A percentile compares a stretch with the other conserved stretches of the same genome.
These are phyloP conservation scores for Stegodyphus dumicola DNA, from an alignment of 1,140 invertebrate species.

Conservation along the genomic window DNA sequence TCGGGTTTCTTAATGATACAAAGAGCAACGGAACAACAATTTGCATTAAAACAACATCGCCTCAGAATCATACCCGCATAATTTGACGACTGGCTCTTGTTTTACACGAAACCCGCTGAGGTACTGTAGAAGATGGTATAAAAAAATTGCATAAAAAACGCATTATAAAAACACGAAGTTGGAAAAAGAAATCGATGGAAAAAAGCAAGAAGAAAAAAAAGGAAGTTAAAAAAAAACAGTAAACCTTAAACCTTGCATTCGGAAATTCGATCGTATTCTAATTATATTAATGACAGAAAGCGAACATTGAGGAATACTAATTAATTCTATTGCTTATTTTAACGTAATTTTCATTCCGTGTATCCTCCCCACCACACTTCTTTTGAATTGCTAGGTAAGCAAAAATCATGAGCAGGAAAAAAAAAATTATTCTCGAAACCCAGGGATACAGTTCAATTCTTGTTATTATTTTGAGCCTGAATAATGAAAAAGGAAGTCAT, in stretches of 20 bases:
- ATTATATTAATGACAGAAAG: constrained; percentile 57
- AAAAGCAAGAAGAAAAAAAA: neutral
- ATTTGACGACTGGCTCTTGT: constrained; percentile 29
- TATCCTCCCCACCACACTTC: neutral
- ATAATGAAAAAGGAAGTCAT: constrained; percentile 32
- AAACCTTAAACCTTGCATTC: constrained; percentile 12
- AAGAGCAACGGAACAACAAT: constrained; percentile 37
- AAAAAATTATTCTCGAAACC: neutral
- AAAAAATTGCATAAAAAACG: constrained; percentile 38
- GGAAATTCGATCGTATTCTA: constrained; percentile 52
- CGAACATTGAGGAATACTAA: constrained; percentile 43
- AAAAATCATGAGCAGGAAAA: constrained; percentile 4
- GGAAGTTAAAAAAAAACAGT: constrained; percentile 12
- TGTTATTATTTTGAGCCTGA: neutral
- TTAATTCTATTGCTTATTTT: constrained; percentile 47
- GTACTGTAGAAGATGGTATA: neutral
- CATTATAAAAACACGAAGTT: constrained; percentile 37
- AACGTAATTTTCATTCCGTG: constrained; percentile 23
- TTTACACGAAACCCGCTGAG: constrained; percentile 31
- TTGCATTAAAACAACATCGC: constrained; percentile 57
- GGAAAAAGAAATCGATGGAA: constrained; percentile 7
- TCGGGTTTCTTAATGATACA: constrained; percentile 50
- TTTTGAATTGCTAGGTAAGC: constrained; percentile 23
- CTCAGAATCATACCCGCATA: constrained; percentile 29
- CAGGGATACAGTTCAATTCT: neutral